A percentile compares a stretch with the other conserved stretches of the same genome.
phyloP scores from a whole-genome alignment of 53 echinoderm and acorn worm genomes.

The Hippasteria phrygiana region DNA sequence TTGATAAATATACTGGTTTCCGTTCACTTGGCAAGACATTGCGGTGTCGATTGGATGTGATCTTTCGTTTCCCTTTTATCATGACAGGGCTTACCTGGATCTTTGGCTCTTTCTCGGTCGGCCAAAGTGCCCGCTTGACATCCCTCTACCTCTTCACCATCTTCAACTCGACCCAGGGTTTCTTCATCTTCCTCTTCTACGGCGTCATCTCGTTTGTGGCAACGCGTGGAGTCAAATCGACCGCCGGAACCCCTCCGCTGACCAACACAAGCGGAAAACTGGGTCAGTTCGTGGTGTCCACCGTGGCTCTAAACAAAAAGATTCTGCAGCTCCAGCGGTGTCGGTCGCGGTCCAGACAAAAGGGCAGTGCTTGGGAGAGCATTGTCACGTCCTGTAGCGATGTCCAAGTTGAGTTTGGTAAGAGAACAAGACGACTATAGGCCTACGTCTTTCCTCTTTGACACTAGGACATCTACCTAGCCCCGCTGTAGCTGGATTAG shows the following conservation, averaged over 20 bases:
- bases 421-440: too few relatives aligned
- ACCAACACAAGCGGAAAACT: background rate
- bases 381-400: slow-evolving; percentile 27
- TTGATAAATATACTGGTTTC: too few relatives aligned
- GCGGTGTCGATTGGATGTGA: too few relatives aligned
- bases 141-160: slow-evolving; percentile 68
- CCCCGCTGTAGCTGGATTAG: too few relatives aligned
- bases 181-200: slow-evolving; percentile 73
- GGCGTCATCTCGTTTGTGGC: slow-evolving; percentile 38
- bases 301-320: slow-evolving; percentile 3
- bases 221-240: background rate
- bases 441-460: too few relatives aligned
- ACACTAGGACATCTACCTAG: too few relatives aligned
- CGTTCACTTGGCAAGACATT: too few relatives aligned
- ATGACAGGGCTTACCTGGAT: slow-evolving; percentile 59
- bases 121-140: slow-evolving; percentile 43
- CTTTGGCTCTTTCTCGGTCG: slow-evolving; percentile 61
- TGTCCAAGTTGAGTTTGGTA: slow-evolving; percentile 18
- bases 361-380: background rate
- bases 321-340: slow-evolving; percentile 26
- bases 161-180: slow-evolving; percentile 66
- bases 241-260: background rate
- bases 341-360: background rate
- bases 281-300: background rate
- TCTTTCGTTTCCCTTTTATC: too few relatives aligned